Base-by-base conservation (phyloP, 1,140 invertebrate genomes). In the Leptinotarsa lineolata region DNA sequence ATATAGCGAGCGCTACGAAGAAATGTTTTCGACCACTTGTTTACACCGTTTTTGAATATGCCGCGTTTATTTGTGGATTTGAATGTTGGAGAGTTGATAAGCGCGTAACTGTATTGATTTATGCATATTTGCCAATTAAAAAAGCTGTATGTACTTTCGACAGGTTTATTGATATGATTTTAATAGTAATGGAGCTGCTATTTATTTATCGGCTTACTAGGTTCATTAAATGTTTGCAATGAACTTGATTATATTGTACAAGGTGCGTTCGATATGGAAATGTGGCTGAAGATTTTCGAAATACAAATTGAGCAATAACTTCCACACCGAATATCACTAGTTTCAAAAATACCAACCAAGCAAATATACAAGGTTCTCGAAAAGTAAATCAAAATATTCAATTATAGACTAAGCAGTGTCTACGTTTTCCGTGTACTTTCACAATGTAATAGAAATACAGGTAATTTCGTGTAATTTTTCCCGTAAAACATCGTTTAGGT, bases 1-100 rank as follows among this genome's bases (percentile, higher is more conserved):
- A 69, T 69, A 66, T 39, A 69, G 54, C 68, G 64, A 39, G 64
- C 59, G 64, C 48, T 54, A 76, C 63, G 72, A 70, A 71, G 71
- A 73, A 77, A 73, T 76, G 72, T 79, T 79, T 79, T 76, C 65
- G 68, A 79, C 78, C 78, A 79, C 78, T 79, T 79, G 78, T 79
- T 79, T 79, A 79, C 77, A 75, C 70, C 69, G 65, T 66, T 66
- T 66, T 66, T 66, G 64, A 66, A 66, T 66, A 66, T 66, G 64
- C 64, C 64, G 64, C 64, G 64, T 63, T 63, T 63, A 63, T 63
- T 63, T 63, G 60, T 24, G 60, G n/a, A 39, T 44, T 66, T 66
- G 39, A 66, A 66, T 30, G 39, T 66, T 64, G n/a, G 30, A 39
- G 20, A 72, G 60, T 72, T 66, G 64, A 63, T 46, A 20, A 22